A percentile compares a stretch with the other conserved stretches of the same genome.
Conservation (phyloP, 2,113 vertebrate species). For the Irena cyanogastra region DNA sequence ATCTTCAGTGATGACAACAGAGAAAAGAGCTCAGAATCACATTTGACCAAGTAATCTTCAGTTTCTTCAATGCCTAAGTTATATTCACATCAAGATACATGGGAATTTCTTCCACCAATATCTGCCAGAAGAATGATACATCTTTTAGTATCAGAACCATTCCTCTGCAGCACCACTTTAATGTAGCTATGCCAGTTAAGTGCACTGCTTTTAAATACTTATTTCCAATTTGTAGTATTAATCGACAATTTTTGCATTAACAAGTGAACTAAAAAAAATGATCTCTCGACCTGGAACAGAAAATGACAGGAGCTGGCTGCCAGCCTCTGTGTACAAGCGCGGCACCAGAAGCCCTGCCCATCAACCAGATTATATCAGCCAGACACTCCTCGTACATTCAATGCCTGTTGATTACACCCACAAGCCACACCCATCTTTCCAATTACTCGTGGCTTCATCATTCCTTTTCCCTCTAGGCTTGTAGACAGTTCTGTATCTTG, state of each 20-base stretch:
- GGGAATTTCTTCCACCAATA: neutral
- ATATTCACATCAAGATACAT: neutral
- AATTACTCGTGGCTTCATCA: slow-evolving; percentile 20
- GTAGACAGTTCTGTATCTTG: slow-evolving; percentile 48
- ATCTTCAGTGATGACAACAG: neutral
- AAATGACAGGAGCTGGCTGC: neutral
- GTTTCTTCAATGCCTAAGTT: neutral
- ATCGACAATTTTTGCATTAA: neutral
- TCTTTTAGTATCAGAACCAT: neutral
- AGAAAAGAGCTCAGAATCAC: neutral
- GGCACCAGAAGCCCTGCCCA: neutral
- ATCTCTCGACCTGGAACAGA: neutral
- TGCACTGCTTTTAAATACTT: neutral
- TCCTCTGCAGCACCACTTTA: neutral
- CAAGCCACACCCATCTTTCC: slow-evolving; percentile 3
- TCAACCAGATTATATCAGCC: neutral
- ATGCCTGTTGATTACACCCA: neutral
- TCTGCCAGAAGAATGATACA: neutral
- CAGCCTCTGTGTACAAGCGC: neutral
- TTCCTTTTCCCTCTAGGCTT: slow-evolving; percentile 23
- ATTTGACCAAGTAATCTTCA: neutral
- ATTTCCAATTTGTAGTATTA: neutral
- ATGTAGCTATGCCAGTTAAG: neutral
- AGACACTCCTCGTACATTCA: neutral
- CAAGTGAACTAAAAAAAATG: neutral